Percentiles rank a stretch among this genome's conserved stretches.
These are phyloP conservation scores for Daktulosphaira vitifoliae DNA, from an alignment of 1,140 invertebrate genomes.

Conservation along the genomic window DNA sequence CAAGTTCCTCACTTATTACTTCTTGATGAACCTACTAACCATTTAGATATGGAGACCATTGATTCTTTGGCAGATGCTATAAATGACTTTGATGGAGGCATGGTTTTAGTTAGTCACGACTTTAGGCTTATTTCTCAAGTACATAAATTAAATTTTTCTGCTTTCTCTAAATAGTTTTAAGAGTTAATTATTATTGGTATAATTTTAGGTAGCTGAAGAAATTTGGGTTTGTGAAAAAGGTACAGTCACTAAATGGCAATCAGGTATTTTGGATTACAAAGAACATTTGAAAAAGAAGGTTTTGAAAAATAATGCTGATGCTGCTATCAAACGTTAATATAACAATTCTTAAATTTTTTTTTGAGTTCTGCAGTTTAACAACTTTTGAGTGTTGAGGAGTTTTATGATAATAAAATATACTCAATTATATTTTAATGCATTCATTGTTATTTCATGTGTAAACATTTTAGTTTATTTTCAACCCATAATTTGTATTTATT, in stretches of 20 bases:
- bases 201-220: constrained; percentile 84
- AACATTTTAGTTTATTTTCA: no score
- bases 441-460: no score
- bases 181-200: constrained; percentile 35
- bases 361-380: background rate
- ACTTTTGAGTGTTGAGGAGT: background rate
- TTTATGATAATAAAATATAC: constrained; percentile 7
- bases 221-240: constrained; percentile 99
- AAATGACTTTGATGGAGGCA: constrained; percentile 94
- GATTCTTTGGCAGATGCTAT: constrained; percentile 96
- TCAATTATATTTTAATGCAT: background rate
- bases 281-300: constrained; percentile 83
- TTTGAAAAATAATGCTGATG: constrained; percentile 6
- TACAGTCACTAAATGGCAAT: constrained; percentile 92
- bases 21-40: constrained; percentile 97
- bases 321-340: constrained; percentile 1
- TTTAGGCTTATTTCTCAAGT: constrained; percentile 98
- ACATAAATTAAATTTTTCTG: constrained; percentile 38
- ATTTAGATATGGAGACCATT: constrained; percentile 98
- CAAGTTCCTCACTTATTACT: constrained; percentile 88
- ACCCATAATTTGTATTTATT: no score
- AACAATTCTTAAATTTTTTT: no score
- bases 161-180: no score
- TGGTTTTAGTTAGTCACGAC: constrained; percentile 96
- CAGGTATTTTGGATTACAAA: constrained; percentile 93